phyloP scores from a whole-genome alignment of 92 coral and sea anemone species.

The Phenganax marumi region DNA sequence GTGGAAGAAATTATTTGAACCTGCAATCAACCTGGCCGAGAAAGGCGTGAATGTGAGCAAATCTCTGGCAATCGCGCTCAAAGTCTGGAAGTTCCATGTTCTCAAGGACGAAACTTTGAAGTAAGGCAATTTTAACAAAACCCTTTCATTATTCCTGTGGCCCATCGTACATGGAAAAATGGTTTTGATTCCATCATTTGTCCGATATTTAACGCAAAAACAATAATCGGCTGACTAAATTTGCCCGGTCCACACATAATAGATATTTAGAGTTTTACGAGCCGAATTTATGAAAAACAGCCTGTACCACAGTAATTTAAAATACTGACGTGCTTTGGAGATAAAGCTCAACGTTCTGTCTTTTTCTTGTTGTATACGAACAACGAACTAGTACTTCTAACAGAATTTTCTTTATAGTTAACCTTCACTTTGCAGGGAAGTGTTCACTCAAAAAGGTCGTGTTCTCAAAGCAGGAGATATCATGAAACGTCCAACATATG shows the following conservation, averaged over 20 bases:
- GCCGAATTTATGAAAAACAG: too few species aligned
- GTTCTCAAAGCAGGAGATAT: constrained; percentile 77
- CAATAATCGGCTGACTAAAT: too few species aligned
- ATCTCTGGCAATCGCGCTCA: constrained; percentile 78
- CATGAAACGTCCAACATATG: constrained; percentile 76
- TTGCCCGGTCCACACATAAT: too few species aligned
- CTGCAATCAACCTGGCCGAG: constrained; percentile 78
- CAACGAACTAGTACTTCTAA: too few species aligned
- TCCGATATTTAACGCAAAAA: background rate
- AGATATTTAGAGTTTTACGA: too few species aligned
- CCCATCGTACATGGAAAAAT: background rate
- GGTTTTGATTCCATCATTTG: too few species aligned
- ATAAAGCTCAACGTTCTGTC: too few species aligned
- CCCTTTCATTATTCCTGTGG: background rate
- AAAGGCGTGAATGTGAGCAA: constrained; percentile 79
- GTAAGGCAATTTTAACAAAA: constrained; percentile 37
- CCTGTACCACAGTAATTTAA: too few species aligned
- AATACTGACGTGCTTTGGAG: too few species aligned
- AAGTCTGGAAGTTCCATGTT: constrained; percentile 74
- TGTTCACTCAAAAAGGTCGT: constrained; percentile 71
- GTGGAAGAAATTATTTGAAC: constrained; percentile 83
- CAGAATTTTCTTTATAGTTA: too few species aligned
- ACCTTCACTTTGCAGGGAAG: constrained; percentile 47
- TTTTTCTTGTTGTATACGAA: too few species aligned
- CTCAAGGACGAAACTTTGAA: constrained; percentile 77